Base-by-base conservation (phyloP, 2,888 invertebrate species). In the Laothoe populi region DNA sequence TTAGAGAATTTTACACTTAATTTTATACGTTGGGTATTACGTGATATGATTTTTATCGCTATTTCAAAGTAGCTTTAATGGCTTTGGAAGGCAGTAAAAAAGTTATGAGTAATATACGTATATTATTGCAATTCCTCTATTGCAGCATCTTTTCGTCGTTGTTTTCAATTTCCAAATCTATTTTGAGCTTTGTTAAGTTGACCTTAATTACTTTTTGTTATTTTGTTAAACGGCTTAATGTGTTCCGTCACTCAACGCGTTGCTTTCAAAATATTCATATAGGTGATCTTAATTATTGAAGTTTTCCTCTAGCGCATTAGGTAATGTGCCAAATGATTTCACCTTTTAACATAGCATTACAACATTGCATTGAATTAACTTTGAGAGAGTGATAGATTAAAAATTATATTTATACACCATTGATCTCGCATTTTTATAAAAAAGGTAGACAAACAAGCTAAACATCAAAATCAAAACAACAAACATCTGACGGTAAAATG, bases 201-300 rank as follows among this genome's bases (percentile, higher is more conserved):
- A 70, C 82, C 82, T 79, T 82, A 83, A 83, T 84, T 81, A 77
- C 74, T 66, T 69, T 70, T 60, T 62, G 67, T 65, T 71, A 76
- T 78, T 73, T 53, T 53, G 72, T 75, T 64, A 67, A 77, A 70
- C 67, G 31, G 53, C 19, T 35, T 35, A 53, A 35, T 53, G 53
- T 53, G 35, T 53, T 35, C 19, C 19, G 53, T 35, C 31, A 53
- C 35, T 53, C 35, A 24, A 45, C 57, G 46, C 46, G 45, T 42
- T 10, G 24, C 16, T 62, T 31, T 48, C 23, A 40, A 38, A 58
- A 35, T 57, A 60, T 61, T 48, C 4, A 26, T 13, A 48, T 7
- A 24, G 48, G 19, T 53, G 31, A 53, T 53, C 53, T 35, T 53
- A 31, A 53, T 53, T 35, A 19, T 10, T 35, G 8, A 31, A n/a